Conservation (phyloP, 2,797 vertebrate species). For the Crypturellus tataupa region DNA sequence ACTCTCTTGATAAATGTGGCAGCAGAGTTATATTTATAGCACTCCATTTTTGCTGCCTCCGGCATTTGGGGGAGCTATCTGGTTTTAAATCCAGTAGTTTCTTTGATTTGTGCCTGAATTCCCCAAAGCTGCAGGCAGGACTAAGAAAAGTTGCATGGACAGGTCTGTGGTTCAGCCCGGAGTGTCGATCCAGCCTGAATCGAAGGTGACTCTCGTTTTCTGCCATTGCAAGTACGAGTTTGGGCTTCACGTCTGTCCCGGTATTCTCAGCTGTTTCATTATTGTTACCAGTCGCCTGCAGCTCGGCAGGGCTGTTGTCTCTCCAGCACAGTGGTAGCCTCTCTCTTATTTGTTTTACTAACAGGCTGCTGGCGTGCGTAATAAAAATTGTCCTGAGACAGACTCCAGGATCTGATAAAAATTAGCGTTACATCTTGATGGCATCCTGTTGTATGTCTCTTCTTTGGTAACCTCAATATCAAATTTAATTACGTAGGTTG, state of each 20-base stretch:
- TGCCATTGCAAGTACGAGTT: not conserved
- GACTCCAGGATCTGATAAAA: conserved; percentile 46
- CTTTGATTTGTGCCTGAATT: not conserved
- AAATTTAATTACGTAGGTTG: conserved; percentile 68
- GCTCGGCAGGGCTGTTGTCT: not conserved
- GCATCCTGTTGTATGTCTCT: conserved; percentile 43
- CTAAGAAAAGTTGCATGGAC: not conserved
- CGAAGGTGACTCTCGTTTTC: not conserved
- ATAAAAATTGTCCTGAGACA: not conserved
- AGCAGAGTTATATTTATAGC: not conserved
- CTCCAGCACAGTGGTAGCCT: not conserved
- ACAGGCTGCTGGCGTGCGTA: not conserved
- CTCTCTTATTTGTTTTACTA: conserved; percentile 20
- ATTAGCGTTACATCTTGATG: conserved; percentile 47
- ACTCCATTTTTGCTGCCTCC: not conserved
- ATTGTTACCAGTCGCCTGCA: not conserved
- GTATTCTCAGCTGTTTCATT: not conserved
- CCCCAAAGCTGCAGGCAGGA: not conserved
- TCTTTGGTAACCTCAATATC: conserved; percentile 56
- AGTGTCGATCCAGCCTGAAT: not conserved
- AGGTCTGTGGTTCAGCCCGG: not conserved
- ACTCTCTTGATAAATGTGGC: not conserved
- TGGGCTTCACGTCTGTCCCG: not conserved
- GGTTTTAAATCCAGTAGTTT: not conserved
- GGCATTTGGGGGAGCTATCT: not conserved